Conservation (phyloP, 2,797 vertebrate genomes). For the Eleutherodactylus coqui region DNA sequence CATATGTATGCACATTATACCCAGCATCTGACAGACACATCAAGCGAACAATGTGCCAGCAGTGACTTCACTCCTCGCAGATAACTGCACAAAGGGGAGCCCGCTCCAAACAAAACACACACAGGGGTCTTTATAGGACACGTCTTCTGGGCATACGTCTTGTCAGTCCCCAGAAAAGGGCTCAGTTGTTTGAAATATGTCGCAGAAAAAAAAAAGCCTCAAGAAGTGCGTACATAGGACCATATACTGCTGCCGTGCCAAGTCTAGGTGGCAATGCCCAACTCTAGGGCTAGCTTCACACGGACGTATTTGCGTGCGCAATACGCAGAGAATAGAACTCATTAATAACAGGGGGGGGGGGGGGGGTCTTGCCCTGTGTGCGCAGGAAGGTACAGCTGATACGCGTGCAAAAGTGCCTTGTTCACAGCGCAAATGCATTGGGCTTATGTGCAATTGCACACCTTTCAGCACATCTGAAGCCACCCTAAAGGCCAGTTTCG, state of each 20-base stretch:
- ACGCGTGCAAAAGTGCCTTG: no score
- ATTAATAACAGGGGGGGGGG: no score
- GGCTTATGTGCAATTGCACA: no score
- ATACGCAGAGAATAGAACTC: no score
- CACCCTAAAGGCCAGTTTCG: no score
- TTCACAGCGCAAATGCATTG: no score
- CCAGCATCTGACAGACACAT: constrained; percentile 45
- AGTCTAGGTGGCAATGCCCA: no score
- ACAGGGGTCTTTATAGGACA: background rate
- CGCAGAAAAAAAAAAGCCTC: background rate
- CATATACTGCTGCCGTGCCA: background rate
- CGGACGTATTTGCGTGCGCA: no score
- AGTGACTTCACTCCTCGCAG: constrained; percentile 38
- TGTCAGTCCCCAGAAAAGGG: background rate
- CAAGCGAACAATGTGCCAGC: constrained; percentile 41
- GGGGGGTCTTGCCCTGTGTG: no score
- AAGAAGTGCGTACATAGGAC: background rate
- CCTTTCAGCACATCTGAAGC: no score
- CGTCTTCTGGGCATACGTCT: background rate
- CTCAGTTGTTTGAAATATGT: background rate
- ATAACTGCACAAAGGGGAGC: constrained; percentile 18
- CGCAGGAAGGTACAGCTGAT: no score
- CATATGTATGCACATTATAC: constrained; percentile 54
- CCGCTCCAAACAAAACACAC: background rate
- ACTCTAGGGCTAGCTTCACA: no score